Base-by-base conservation (phyloP, 2,797 vertebrate genomes). In the Malacoraja senta region DNA sequence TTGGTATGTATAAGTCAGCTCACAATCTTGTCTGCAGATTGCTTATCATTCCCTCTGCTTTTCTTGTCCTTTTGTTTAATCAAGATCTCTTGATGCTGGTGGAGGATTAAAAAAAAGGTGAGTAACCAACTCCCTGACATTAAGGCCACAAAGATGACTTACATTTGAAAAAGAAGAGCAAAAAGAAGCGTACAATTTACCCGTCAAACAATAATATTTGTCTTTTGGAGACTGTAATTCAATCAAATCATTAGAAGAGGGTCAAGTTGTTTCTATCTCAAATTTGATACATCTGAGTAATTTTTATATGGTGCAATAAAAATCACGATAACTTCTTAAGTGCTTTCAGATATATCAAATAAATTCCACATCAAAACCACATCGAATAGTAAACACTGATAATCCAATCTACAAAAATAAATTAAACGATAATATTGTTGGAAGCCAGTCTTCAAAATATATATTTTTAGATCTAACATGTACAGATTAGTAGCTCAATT, bases 121-220 rank as follows among this genome's bases (percentile, higher is more conserved):
- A 92, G 38, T 58, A 92, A 92, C 76, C 90, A 76, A 71, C 38
- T 92, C 71, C 38, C 90, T 76, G 71, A 44, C 90, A 92, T 92
- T 92, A 92, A 92, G 71, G 90, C 90, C 90, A 92, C 71, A 92
- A 76, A n/a, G 90, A 74, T 92, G 71, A 92, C 90, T 74, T 76
- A 10, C 76, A 35, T 91, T 91, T 91, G 68, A 74, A 74, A 74
- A 91, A 26, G 88, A 68, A 72, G 26, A 91, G 71, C 90, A 74
- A 53, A 29, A 74, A 53, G 38, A 29, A 74, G 71, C n/a, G 71
- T 92, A 76, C 90, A 29, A 44, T 53, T 92, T 90, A 90, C 24
- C 65, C 24, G 24, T 58, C 72, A 92, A 76, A 74, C 38, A 76
- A 76, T 74, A 53, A 29, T 58, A 38, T 76, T 92, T 74, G 65